Conservation (phyloP, 1,140 invertebrate genomes). For the Triops cancriformis region DNA sequence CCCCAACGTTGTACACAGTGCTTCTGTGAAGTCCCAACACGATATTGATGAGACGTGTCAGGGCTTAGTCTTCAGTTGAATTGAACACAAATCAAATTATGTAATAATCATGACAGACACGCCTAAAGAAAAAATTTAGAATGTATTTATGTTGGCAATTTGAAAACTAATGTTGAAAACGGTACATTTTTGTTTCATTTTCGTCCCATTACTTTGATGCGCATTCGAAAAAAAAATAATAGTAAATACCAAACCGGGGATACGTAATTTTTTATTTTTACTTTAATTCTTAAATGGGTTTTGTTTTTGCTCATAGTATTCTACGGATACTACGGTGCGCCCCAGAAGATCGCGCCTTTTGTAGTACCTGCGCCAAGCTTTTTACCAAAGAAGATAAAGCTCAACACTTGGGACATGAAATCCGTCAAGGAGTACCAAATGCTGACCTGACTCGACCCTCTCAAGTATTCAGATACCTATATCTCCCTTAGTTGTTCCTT, state of each 20-base stretch:
- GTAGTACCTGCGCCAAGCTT: slow-evolving; percentile 53
- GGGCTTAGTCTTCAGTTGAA: background rate
- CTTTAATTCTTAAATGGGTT: too few relatives aligned
- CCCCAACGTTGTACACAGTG: background rate
- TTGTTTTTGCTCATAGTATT: background rate
- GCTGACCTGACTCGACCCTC: slow-evolving; percentile 48
- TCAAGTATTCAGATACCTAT: slow-evolving; percentile 31
- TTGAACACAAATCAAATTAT: too few relatives aligned
- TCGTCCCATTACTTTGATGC: too few relatives aligned
- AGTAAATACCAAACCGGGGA: too few relatives aligned
- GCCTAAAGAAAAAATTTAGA: too few relatives aligned
- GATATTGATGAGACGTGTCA: background rate
- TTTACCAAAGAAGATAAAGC: slow-evolving; percentile 41
- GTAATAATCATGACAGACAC: too few relatives aligned
- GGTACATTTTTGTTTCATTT: too few relatives aligned
- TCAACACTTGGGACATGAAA: slow-evolving; percentile 45
- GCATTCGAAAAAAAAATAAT: too few relatives aligned
- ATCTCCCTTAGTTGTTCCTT: background rate
- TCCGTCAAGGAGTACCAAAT: slow-evolving; percentile 42
- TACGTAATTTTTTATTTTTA: too few relatives aligned
- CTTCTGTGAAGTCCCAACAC: background rate
- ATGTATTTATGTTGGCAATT: background rate
- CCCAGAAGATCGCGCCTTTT: slow-evolving; percentile 47
- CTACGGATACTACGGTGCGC: background rate
- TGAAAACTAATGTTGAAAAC: too few relatives aligned